A percentile compares a stretch with the other conserved stretches of the same genome.
These are phyloP conservation scores for Diaperis boleti DNA, from an alignment of 2,888 invertebrate genomes.

Conservation along the genomic window DNA sequence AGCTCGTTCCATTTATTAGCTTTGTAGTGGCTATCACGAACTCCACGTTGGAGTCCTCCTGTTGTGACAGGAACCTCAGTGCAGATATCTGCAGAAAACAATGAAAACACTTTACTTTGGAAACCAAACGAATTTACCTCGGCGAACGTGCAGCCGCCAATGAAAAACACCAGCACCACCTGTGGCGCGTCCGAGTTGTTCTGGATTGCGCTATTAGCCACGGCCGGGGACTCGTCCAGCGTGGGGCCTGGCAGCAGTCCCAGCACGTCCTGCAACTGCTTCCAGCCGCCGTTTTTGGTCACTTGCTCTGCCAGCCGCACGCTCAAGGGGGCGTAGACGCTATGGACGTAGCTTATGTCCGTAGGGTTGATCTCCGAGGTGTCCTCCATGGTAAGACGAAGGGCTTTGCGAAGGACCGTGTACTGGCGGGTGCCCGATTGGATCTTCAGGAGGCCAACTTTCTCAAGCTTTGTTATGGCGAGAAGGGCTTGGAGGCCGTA, in stretches of 20 bases:
- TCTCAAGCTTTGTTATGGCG: slow-evolving; percentile 87
- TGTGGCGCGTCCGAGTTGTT: slow-evolving; percentile 70
- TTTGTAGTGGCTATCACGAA: slow-evolving; percentile 93
- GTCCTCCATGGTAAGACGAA: slow-evolving; percentile 90
- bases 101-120: not conserved
- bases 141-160: slow-evolving; percentile 97
- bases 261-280: slow-evolving; percentile 86
- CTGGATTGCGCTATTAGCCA: slow-evolving; percentile 55
- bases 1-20: slow-evolving; percentile 89
- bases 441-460: slow-evolving; percentile 81
- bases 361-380: slow-evolving; percentile 84
- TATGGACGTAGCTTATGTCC: slow-evolving; percentile 92
- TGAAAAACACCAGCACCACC: slow-evolving; percentile 92
- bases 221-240: slow-evolving; percentile 73
- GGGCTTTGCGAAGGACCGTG: slow-evolving; percentile 81
- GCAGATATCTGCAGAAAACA: slow-evolving; percentile 73
- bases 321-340: slow-evolving; percentile 93
- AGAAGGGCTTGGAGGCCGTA: slow-evolving; percentile 90
- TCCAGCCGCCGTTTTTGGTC: slow-evolving; percentile 81
- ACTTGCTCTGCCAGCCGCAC: slow-evolving; percentile 87
- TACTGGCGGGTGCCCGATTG: slow-evolving; percentile 82
- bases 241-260: slow-evolving; percentile 83
- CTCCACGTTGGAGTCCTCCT: slow-evolving; percentile 87
- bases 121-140: slow-evolving; percentile 69
- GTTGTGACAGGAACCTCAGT: slow-evolving; percentile 78